A percentile compares a stretch with the other conserved stretches of the same genome.
Evolutionary conservation across 1,140 invertebrate species (phyloP).

Genomic region (Drosophila tani): DNA sequence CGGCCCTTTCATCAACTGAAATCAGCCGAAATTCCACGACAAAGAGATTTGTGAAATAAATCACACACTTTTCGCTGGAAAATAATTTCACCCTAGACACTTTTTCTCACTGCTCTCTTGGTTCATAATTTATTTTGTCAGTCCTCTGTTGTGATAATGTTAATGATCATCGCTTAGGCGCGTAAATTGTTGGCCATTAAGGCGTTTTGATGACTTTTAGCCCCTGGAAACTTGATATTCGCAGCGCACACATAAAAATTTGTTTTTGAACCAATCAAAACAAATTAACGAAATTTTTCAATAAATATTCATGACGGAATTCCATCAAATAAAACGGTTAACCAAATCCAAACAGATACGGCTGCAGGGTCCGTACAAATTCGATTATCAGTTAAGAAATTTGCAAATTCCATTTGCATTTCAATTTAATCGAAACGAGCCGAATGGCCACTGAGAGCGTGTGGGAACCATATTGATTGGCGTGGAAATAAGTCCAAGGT

Average conservation of each 20-base stretch:
- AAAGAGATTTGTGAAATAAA: slow-evolving; percentile 47
- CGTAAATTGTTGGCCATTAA: slow-evolving; percentile 55
- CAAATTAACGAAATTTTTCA: slow-evolving; percentile 61
- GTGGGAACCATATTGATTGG: slow-evolving; percentile 33
- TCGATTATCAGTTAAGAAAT: slow-evolving; percentile 56
- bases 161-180: slow-evolving; percentile 53
- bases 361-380: slow-evolving; percentile 24
- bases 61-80: slow-evolving; percentile 38
- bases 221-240: slow-evolving; percentile 54
- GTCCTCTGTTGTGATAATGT: slow-evolving; percentile 50
- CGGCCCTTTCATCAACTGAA: slow-evolving; percentile 70
- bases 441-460: slow-evolving; percentile 23
- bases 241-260: slow-evolving; percentile 34
- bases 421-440: slow-evolving; percentile 29
- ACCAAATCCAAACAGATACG: slow-evolving; percentile 8
- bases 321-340: slow-evolving; percentile 45
- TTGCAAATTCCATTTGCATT: slow-evolving; percentile 63
- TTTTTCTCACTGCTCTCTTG: slow-evolving; percentile 20
- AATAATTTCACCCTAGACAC: slow-evolving; percentile 52
- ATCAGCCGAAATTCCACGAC: slow-evolving; percentile 48
- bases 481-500: slow-evolving; percentile 28
- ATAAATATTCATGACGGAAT: slow-evolving; percentile 75
- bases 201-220: slow-evolving; percentile 43
- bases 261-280: slow-evolving; percentile 62
- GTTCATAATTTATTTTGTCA: slow-evolving; percentile 22